Evolutionary conservation across 2,888 invertebrate genomes (phyloP), one percentile per base, ranked within the genome.

Genomic region (Cantharis nigra): DNA sequence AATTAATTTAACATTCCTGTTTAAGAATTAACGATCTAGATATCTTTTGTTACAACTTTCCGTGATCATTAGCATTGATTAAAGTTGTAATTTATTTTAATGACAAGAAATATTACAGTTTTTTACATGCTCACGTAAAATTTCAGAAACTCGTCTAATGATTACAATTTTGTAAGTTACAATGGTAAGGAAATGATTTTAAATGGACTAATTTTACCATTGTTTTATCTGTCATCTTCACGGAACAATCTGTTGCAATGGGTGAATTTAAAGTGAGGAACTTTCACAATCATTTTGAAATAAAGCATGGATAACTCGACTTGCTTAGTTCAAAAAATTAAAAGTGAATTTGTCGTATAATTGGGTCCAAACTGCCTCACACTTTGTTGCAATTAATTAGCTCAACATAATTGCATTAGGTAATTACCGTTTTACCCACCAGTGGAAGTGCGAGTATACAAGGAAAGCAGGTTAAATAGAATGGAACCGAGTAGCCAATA

Each of bases 151-250:
- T 26, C 33, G 7, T 49, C 49, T 23, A 71, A 73, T 73, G 72
- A 18, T 65, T 23, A 63, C 33, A 26, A 20, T 74, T 70, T 69
- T 69, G 13, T 14, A 26, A 65, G 13, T 26, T 28, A 67, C 63
- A 70, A 74, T 70, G 63, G 26, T 11, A 26, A 33, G 69, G 26
- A 26, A 23, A 69, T 74, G 63, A 70, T 69, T 69, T 49, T 62
- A 23, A 62, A 69, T 74, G 16, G 65, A 67, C 23, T 67, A 74
- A 74, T 70, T 74, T 70, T 16, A 62, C 74, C 63, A 74, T 74
- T 74, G 74, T 74, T 70, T 69, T 74, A 74, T 74, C 74, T 74
- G 74, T 70, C 74, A 74, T 74, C 74, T 74, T 30, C 3, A 26
- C 65, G 72, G 73, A 73, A 69, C 18, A 28, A 67, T 70, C 63